Evolutionary conservation across 2,797 vertebrate genomes (phyloP).

Genomic region (Limnodromus scolopaceus): DNA sequence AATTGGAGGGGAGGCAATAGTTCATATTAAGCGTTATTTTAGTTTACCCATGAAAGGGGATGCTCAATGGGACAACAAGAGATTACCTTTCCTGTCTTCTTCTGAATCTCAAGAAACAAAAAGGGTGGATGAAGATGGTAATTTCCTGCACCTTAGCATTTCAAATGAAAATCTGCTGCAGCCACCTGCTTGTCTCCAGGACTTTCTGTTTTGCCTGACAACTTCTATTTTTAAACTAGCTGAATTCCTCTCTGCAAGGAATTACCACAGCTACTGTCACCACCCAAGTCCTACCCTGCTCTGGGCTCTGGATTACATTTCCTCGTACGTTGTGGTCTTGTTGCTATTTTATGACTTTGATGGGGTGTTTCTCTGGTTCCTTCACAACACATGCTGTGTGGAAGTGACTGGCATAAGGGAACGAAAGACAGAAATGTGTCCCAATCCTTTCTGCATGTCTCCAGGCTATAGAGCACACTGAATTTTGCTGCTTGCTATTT

Average conservation of each 20-base stretch:
- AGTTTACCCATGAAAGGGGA: neutral
- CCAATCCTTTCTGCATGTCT: neutral
- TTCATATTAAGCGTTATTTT: neutral
- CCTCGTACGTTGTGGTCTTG: rapidly evolving
- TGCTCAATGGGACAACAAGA: neutral
- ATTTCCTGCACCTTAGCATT: neutral
- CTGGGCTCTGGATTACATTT: neutral
- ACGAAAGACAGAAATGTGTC: neutral
- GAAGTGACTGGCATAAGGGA: neutral
- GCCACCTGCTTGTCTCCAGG: conserved; percentile 17
- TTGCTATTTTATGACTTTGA: neutral
- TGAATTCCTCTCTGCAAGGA: conserved; percentile 11
- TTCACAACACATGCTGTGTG: neutral
- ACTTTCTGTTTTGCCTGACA: conserved; percentile 35
- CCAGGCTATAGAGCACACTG: neutral
- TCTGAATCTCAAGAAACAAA: neutral
- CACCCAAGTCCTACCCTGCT: neutral
- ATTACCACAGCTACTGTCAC: neutral
- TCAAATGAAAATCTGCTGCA: conserved; percentile 19
- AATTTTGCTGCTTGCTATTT: neutral
- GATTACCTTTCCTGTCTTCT: neutral
- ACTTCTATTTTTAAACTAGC: conserved; percentile 52
- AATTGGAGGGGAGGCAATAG: neutral
- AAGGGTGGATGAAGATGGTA: neutral
- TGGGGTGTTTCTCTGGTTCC: neutral